Evolutionary conservation across 2,888 invertebrate genomes (phyloP), one percentile per base, ranked within the genome.

Genomic region (Cryptosula pallasiana): DNA sequence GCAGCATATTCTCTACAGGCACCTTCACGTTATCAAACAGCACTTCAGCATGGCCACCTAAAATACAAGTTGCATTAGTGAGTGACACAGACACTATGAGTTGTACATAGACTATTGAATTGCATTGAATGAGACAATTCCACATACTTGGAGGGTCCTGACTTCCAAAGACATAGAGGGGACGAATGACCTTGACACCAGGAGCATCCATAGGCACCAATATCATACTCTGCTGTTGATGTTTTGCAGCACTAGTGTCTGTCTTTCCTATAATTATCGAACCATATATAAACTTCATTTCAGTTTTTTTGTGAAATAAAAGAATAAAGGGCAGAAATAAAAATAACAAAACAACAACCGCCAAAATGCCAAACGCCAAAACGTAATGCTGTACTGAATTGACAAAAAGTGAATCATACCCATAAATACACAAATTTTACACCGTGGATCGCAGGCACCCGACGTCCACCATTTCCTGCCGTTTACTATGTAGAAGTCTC

Each of bases 391-490:
- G n/a, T n/a, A n/a, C n/a, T n/a, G n/a, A n/a, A n/a, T n/a, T n/a
- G n/a, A n/a, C n/a, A n/a, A n/a, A n/a, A n/a, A n/a, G n/a, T n/a
- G n/a, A n/a, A n/a, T n/a, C n/a, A n/a, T n/a, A 63, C 63, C 63
- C 87, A 87, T 87, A 76, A 87, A 86, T 69, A 87, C 81, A 77
- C 81, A 81, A 35, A 87, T 73, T 73, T 84, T 82, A 78, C 86
- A 86, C 1, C 81, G 74, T 1, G 86, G 86, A 77, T 87, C 83
- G 54, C 83, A 76, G 3, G 85, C 86, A 74, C 85, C 83, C 76
- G 85, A 84, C n/a, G 83, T 85, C 83, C 85, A 87, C 86, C 86
- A 87, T 74, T 87, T 87, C 72, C 81, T 80, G 0, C 86, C 84
- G 75, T 87, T 87, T 70, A 87, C 79, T 0, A 87, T 77, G 75